Base-by-base conservation (phyloP, 2,888 invertebrate genomes). In the Steinernema hermaphroditum region DNA sequence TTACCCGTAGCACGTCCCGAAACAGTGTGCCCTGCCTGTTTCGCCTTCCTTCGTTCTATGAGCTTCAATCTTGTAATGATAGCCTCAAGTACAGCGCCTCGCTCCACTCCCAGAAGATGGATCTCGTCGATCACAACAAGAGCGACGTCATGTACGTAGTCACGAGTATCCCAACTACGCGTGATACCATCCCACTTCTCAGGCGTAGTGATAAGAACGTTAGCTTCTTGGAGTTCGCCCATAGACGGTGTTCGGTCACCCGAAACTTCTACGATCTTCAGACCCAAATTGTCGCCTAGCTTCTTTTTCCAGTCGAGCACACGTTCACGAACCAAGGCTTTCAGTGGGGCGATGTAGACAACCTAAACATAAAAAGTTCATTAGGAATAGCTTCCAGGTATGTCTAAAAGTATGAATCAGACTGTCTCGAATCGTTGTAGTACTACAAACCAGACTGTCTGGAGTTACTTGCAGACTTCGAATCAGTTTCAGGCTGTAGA, bases 111-210 rank as follows among this genome's bases (percentile, higher is more conserved):
- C 70, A 99, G 89, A 74, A 99, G 89, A 89, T 99, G 98, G 83
- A 98, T 97, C 89, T 99, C 98, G 87, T 99, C 98, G 78, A 99
- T 96, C 37, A 98, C 86, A 6, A 89, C 86, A 32, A 90, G 85
- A 6, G 87, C 87, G 16, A 87, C 87, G 43, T 84, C 75, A 27
- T 81, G 75, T 0, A 99, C 97, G 85, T 97, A 99, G 87, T 92
- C 92, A 81, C 98, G 91, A 0, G 94, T 96, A 87, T 96, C 95
- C 97, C 97, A 99, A 76, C 80, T 78, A 69, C 85, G 77, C 1
- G 95, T 96, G 85, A 99, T 94, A 71, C 97, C 97, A 88, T 99
- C 98, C 98, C 98, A 99, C 88, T 99, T 99, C 88, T 99, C 98
- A 0, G 98, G 98, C 0, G 98, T 99, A 0, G 98, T 98, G 27